These are phyloP conservation scores for Dendrocincla fuliginosa DNA, from an alignment of 2,797 vertebrate species.

Conservation along the genomic window DNA sequence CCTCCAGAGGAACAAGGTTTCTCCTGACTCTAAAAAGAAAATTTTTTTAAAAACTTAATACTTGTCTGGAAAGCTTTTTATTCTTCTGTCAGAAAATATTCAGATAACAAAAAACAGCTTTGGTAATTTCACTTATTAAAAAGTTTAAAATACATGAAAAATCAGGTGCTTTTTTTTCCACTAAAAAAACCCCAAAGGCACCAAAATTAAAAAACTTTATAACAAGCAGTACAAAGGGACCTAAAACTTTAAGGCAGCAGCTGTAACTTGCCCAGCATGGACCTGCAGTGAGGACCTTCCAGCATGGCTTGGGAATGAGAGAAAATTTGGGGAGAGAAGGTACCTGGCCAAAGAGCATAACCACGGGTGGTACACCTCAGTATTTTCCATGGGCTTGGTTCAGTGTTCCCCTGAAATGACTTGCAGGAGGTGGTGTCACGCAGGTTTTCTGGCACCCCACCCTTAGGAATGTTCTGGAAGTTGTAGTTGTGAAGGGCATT, in stretches of 20 bases:
- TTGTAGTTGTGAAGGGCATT: not conserved
- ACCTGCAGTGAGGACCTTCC: no score
- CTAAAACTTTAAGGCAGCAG: not conserved
- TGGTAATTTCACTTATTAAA: not conserved
- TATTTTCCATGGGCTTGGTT: not conserved
- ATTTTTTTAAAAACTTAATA: not conserved
- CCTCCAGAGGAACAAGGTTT: not conserved
- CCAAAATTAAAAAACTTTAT: not conserved
- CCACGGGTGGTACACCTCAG: not conserved
- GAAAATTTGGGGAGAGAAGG: not conserved
- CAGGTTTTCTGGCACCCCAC: rapidly evolving
- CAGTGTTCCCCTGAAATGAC: not conserved
- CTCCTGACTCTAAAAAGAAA: not conserved
- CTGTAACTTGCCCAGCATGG: not conserved
- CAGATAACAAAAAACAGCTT: not conserved
- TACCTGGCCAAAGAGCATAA: not conserved
- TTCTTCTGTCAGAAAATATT: not conserved
- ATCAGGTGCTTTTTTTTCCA: not conserved
- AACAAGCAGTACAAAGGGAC: not conserved
- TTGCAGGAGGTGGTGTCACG: not conserved
- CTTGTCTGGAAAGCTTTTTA: not conserved
- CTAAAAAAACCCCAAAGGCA: not conserved
- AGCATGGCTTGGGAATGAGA: not conserved
- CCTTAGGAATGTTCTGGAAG: not conserved
- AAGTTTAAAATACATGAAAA: not conserved